Conservation (phyloP, 2,888 invertebrate genomes). For the Dascillus cervinus region DNA sequence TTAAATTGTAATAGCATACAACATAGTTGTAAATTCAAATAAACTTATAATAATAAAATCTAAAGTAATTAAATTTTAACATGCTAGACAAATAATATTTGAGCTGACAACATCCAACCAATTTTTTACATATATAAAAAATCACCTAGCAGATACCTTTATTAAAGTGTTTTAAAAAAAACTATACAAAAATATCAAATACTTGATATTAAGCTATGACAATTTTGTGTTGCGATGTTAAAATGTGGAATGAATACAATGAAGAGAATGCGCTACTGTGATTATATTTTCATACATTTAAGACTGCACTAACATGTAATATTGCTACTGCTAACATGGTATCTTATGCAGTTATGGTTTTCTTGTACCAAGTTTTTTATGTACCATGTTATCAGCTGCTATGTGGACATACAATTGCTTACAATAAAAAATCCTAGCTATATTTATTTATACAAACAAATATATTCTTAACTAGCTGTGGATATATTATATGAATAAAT, state of each 20-base stretch:
- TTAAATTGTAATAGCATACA: constrained; percentile 43
- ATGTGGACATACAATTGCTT: constrained; percentile 39
- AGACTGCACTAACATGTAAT: constrained; percentile 42
- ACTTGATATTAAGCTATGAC: constrained; percentile 28
- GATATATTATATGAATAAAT: constrained; percentile 24
- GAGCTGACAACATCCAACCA: constrained; percentile 24
- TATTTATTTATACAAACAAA: constrained; percentile 45
- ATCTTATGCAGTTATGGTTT: no score
- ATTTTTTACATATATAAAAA: constrained; percentile 27
- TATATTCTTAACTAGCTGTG: constrained; percentile 39
- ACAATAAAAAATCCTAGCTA: constrained; percentile 42
- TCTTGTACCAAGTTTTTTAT: no score
- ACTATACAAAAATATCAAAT: constrained; percentile 45
- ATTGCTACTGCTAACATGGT: no score
- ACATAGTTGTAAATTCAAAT: constrained; percentile 41
- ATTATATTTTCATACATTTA: constrained; percentile 32
- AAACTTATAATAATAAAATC: constrained; percentile 36
- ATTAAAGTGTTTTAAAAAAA: constrained; percentile 40
- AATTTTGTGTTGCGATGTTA: constrained; percentile 35
- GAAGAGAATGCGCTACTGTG: constrained; percentile 36
- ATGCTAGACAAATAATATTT: constrained; percentile 25
- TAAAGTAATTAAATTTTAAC: constrained; percentile 36
- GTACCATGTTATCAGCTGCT: constrained; percentile 17
- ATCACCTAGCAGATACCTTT: constrained; percentile 27
- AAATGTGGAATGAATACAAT: constrained; percentile 38